Conservation (phyloP, 1,140 invertebrate genomes). For the Neodiprion virginianus region DNA sequence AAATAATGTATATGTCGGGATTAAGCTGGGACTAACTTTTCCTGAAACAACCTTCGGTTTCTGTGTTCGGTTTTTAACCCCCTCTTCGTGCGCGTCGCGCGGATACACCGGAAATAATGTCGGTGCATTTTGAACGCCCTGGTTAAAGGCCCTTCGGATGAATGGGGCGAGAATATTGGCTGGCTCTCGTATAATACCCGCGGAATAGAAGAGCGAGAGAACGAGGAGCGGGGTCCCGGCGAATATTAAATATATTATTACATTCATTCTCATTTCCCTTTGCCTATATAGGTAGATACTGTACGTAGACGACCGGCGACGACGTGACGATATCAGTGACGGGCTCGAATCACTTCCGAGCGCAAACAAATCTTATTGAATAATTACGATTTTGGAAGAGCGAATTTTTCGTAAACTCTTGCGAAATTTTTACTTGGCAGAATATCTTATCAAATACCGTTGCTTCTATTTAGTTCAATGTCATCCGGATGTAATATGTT, state of each 20-base stretch:
- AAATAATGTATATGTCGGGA: too few species aligned
- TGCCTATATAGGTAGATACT: conserved; percentile 33
- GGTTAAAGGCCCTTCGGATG: neutral
- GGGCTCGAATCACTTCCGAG: conserved; percentile 23
- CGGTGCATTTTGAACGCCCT: conserved; percentile 37
- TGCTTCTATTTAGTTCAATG: too few species aligned
- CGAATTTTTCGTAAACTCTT: neutral
- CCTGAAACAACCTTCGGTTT: neutral
- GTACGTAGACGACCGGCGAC: conserved; percentile 11
- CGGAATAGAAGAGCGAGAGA: neutral
- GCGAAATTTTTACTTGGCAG: neutral
- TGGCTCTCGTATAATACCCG: conserved; percentile 48
- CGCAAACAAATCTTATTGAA: conserved; percentile 28
- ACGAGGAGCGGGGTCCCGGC: conserved; percentile 39
- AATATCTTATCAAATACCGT: too few species aligned
- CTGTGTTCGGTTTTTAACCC: neutral
- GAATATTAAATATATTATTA: conserved; percentile 64
- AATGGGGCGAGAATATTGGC: conserved; percentile 59
- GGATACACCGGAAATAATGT: conserved; percentile 48
- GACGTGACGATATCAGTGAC: conserved; percentile 19
- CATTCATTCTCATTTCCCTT: conserved; percentile 62
- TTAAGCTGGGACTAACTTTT: neutral
- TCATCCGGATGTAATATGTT: too few species aligned
- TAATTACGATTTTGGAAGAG: too few species aligned
- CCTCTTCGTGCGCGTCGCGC: neutral